Conservation (phyloP, 2,113 vertebrate species). For the Toxostoma redivivum region DNA sequence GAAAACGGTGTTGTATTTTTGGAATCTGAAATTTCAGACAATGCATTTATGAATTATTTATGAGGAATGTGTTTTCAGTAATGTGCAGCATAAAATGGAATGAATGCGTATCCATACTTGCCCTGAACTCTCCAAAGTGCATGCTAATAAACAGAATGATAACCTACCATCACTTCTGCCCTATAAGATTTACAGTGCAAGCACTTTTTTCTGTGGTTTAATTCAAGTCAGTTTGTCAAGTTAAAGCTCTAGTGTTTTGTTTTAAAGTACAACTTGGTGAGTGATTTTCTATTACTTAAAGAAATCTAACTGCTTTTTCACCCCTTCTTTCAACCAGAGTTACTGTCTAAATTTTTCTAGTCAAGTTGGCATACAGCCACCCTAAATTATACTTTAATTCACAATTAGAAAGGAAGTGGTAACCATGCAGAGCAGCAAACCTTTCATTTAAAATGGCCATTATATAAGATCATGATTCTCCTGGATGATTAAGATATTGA, state of each 20-base stretch:
- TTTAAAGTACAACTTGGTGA: conserved; percentile 15
- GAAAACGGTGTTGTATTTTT: conserved; percentile 49
- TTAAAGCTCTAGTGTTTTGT: conserved; percentile 32
- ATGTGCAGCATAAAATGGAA: conserved; percentile 55
- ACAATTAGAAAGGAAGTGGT: conserved; percentile 65
- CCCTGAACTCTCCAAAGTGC: conserved; percentile 65
- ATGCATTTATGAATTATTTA: conserved; percentile 67
- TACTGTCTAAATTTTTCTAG: conserved; percentile 49
- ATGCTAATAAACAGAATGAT: conserved; percentile 55
- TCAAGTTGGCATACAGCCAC: conserved; percentile 2
- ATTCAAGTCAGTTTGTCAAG: conserved; percentile 51
- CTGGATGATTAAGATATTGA: conserved; percentile 55
- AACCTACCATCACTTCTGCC: conserved; percentile 34
- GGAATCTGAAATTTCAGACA: conserved; percentile 66
- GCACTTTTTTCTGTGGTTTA: conserved; percentile 45
- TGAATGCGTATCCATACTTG: conserved; percentile 50
- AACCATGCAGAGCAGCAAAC: conserved; percentile 53
- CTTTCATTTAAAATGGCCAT: conserved; percentile 59
- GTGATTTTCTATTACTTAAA: conserved; percentile 25
- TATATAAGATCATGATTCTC: conserved; percentile 47
- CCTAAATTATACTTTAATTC: conserved; percentile 64
- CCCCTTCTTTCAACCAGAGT: not conserved
- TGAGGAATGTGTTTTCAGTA: conserved; percentile 60
- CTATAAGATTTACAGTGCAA: conserved; percentile 56
- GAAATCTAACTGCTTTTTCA: not conserved